phyloP scores from a whole-genome alignment of 2,888 invertebrate genomes.

The Zele albiditarsus region DNA sequence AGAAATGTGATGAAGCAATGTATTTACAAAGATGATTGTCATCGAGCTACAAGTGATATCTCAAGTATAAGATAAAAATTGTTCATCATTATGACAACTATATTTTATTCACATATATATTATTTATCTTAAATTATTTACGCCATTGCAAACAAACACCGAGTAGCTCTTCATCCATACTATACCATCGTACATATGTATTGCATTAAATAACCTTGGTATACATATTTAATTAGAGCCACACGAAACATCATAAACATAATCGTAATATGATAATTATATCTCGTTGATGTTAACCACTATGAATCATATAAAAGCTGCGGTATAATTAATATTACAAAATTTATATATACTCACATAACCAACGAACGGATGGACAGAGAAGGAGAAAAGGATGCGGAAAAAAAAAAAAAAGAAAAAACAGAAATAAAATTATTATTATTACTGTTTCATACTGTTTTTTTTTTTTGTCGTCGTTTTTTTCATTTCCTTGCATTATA shows the following conservation, averaged over 20 bases:
- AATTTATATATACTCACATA: not conserved
- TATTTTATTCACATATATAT: not conserved
- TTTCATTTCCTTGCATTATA: not conserved
- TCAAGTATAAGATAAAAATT: not conserved
- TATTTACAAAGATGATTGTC: not conserved
- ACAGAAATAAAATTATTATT: not conserved
- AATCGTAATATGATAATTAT: constrained; percentile 66
- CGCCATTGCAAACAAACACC: constrained; percentile 51
- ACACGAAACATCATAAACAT: constrained; percentile 56
- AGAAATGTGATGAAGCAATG: not conserved
- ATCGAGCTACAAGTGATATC: not conserved
- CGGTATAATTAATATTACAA: not conserved
- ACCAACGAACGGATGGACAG: constrained; percentile 1
- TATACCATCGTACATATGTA: not conserved
- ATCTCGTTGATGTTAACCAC: constrained; percentile 48
- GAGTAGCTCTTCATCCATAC: constrained; percentile 4
- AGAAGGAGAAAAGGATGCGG: not conserved
- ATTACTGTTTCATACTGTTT: not conserved
- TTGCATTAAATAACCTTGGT: constrained; percentile 35
- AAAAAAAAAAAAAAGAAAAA: not conserved
- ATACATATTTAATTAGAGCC: constrained; percentile 61
- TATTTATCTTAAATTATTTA: constrained; percentile 27
- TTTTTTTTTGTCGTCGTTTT: not conserved
- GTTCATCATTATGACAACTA: not conserved
- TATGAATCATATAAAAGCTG: constrained; percentile 34